phyloP scores from a whole-genome alignment of 2,888 invertebrate species.

The Dichetophora obliterata region DNA sequence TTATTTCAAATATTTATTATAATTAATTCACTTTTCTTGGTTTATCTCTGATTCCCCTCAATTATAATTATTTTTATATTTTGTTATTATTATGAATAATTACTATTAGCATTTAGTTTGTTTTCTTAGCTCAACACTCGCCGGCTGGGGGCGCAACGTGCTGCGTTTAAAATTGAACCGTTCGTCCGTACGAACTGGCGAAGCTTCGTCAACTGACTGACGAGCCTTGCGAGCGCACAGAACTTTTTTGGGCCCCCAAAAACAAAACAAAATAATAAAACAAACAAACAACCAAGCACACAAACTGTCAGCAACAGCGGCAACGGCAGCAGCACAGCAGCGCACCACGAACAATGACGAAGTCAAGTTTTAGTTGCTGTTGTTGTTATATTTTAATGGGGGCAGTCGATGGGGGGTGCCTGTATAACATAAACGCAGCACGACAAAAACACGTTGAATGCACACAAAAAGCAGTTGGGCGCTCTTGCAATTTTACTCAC shows the following conservation, averaged over 20 bases:
- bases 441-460: conserved; percentile 3
- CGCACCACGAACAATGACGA: conserved; percentile 18
- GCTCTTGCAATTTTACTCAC: conserved; percentile 1
- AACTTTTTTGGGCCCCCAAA: conserved; percentile 39
- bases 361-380: background rate
- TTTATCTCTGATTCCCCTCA: background rate
- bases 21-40: background rate
- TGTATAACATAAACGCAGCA: background rate
- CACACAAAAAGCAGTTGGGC: background rate
- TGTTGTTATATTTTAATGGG: background rate
- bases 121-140: conserved; percentile 20
- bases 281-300: conserved; percentile 20
- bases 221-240: conserved; percentile 53
- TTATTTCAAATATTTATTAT: background rate
- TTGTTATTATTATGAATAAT: too few species aligned
- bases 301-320: conserved; percentile 1
- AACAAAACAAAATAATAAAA: conserved; percentile 23
- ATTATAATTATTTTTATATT: background rate
- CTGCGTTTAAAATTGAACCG: conserved; percentile 45
- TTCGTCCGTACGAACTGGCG: conserved; percentile 65
- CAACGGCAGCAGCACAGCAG: background rate
- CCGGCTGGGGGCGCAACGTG: conserved; percentile 44
- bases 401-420: background rate
- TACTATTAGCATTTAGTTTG: background rate
- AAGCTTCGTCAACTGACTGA: conserved; percentile 68